Evolutionary conservation across 2,113 vertebrate species (phyloP), one percentile per base, ranked within the genome.

Genomic region (Phoenicopterus ruber): DNA sequence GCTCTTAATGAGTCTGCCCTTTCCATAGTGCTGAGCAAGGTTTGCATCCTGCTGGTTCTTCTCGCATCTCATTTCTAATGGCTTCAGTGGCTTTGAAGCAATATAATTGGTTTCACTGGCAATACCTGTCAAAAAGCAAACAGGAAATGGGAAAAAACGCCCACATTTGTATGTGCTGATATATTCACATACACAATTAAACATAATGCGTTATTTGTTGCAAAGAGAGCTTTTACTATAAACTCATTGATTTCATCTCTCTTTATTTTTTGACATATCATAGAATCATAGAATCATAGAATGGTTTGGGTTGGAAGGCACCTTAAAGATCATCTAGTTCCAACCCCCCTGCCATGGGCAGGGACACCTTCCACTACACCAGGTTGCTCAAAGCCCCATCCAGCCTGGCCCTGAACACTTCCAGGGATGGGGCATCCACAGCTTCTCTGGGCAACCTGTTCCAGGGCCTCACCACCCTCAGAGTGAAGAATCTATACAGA

Each of bases 1-100:
- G 40, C 44, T 82, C 46, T 61, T 94, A 96, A 89, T 82, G 62
- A 87, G 54, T 84, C 82, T 96, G 82, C 67, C 85, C 83, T 96
- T 97, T 92, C 44, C 36, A n/a, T 5, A 87, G 63, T 11, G 38
- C 81, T 93, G 82, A 82, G 81, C 44, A 72, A 93, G 17, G 66
- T 55, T 63, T 91, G 65, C 26, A 82, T 50, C 80, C 73, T 85
- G 69, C 74, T 85, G 47, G 40, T 95, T 70, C 66, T 59, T 90
- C 47, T 36, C 67, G 31, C 8, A 21, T 81, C n/a, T 59, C 49
- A 66, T 79, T 80, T 89, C 34, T 76, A 88, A 80, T 25, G 40
- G n/a, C 67, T 88, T 73, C 63, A 57, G 49, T 73, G 38, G 16
- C 36, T 86, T 67, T 66, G 22, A 52, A 88, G 84, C 26, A 78